These are phyloP conservation scores for cattle (Bos taurus) DNA, from an alignment of 2,113 vertebrate genomes.

Conservation along the genomic window DNA sequence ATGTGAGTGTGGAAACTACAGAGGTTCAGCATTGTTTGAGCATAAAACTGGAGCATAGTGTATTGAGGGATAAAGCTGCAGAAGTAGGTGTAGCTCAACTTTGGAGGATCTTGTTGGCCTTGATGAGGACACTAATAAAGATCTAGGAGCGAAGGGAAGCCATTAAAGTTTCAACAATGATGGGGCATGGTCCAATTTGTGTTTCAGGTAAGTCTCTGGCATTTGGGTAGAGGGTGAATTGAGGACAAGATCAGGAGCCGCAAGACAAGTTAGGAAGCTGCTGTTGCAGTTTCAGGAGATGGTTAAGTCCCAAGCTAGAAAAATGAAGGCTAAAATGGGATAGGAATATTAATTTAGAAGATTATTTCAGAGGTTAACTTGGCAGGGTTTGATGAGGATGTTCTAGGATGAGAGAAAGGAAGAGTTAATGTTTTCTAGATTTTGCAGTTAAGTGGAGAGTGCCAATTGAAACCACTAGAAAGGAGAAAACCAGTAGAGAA, in stretches of 20 bases:
- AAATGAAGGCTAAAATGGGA: conserved; percentile 5
- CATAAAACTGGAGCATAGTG: neutral
- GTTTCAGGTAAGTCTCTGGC: conserved; percentile 8
- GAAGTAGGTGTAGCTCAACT: neutral
- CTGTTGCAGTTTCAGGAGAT: neutral
- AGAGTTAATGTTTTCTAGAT: neutral
- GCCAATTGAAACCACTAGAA: neutral
- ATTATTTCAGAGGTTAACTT: conserved; percentile 22
- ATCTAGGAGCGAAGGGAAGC: neutral
- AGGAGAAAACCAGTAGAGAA: neutral
- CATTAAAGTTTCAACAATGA: neutral
- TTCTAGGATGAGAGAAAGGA: neutral
- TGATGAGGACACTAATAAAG: neutral
- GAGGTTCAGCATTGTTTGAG: neutral
- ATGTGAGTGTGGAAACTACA: neutral
- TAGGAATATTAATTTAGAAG: conserved; percentile 17
- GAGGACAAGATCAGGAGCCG: neutral
- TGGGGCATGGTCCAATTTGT: neutral
- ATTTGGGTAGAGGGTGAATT: neutral
- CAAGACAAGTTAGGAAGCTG: conserved; percentile 24
- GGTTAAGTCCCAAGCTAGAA: neutral
- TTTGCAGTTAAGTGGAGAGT: neutral
- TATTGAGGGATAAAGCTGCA: neutral
- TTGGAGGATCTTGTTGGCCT: neutral
- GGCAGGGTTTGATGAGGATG: conserved; percentile 21